A percentile compares a stretch with the other conserved stretches of the same genome.
Conservation (phyloP, 2,797 vertebrate genomes). For the Myotis myotis region DNA sequence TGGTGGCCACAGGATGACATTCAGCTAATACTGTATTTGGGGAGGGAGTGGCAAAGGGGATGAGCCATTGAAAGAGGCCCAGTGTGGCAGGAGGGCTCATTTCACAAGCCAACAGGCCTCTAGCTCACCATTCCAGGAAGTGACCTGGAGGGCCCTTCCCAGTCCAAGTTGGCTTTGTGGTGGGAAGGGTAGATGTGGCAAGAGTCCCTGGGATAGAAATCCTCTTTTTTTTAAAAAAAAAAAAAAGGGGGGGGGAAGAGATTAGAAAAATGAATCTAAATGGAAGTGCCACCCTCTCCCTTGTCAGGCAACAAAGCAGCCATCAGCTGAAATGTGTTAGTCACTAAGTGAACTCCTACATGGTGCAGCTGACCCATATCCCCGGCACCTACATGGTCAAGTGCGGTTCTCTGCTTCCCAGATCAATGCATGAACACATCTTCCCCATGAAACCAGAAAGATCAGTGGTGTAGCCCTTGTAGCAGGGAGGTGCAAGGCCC, state of each 20-base stretch:
- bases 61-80: slow-evolving; percentile 66
- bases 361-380: slow-evolving; percentile 75
- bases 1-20: slow-evolving; percentile 70
- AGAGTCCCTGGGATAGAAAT: slow-evolving; percentile 63
- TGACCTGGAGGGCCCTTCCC: slow-evolving; percentile 36
- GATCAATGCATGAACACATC: not conserved
- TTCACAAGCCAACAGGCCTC: slow-evolving; percentile 80
- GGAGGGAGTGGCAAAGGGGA: not conserved
- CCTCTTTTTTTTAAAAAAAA: slow-evolving; percentile 21
- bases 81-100: slow-evolving; percentile 77
- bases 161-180: slow-evolving; percentile 3
- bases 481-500: slow-evolving; percentile 15
- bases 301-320: slow-evolving; percentile 71
- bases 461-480: slow-evolving; percentile 85
- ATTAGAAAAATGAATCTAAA: slow-evolving; percentile 36
- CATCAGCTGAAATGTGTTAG: slow-evolving; percentile 67
- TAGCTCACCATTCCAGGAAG: slow-evolving; percentile 56
- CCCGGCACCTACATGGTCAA: slow-evolving; percentile 56
- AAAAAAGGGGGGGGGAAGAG: slow-evolving; percentile 12
- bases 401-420: not conserved
- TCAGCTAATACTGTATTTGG: slow-evolving; percentile 62
- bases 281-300: slow-evolving; percentile 69
- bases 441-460: slow-evolving; percentile 70
- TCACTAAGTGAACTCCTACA: slow-evolving; percentile 73
- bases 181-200: not conserved